Evolutionary conservation across 1,140 invertebrate species (phyloP).

Genomic region (Lepidurus packardi): DNA sequence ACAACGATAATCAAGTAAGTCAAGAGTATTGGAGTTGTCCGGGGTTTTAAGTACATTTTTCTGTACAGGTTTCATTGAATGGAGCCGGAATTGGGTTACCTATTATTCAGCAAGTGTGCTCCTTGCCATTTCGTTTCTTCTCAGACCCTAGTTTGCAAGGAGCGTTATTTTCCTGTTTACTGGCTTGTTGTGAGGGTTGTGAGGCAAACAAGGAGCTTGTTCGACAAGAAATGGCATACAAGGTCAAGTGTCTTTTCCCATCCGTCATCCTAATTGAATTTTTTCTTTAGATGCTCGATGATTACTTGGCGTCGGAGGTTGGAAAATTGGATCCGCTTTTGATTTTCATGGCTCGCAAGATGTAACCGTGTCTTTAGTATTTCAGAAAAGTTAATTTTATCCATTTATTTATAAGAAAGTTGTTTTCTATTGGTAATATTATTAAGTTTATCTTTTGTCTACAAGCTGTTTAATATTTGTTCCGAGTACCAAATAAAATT

Average conservation of each 20-base stretch:
- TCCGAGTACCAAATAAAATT: no score
- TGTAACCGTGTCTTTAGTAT: not conserved
- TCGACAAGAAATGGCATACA: slow-evolving; percentile 71
- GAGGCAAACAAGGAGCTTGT: slow-evolving; percentile 61
- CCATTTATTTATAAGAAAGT: no score
- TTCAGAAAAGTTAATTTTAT: no score
- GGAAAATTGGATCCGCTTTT: slow-evolving; percentile 32
- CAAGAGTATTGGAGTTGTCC: not conserved
- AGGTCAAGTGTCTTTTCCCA: slow-evolving; percentile 50
- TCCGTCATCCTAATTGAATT: slow-evolving; percentile 25
- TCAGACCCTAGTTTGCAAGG: slow-evolving; percentile 65
- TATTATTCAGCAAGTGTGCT: slow-evolving; percentile 83
- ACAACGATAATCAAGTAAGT: slow-evolving; percentile 73
- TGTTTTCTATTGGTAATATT: no score
- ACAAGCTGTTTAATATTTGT: no score
- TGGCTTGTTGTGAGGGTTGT: slow-evolving; percentile 69
- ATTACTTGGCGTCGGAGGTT: slow-evolving; percentile 24
- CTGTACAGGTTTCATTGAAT: slow-evolving; percentile 51
- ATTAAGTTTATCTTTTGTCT: no score
- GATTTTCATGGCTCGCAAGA: not conserved
- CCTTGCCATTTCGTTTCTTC: slow-evolving; percentile 82
- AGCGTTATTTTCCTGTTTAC: slow-evolving; percentile 79
- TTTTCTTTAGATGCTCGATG: slow-evolving; percentile 23
- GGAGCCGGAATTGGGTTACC: slow-evolving; percentile 70
- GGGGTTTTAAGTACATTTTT: not conserved